Conservation (phyloP, 1,140 invertebrate genomes). For the Holotrichia oblita region DNA sequence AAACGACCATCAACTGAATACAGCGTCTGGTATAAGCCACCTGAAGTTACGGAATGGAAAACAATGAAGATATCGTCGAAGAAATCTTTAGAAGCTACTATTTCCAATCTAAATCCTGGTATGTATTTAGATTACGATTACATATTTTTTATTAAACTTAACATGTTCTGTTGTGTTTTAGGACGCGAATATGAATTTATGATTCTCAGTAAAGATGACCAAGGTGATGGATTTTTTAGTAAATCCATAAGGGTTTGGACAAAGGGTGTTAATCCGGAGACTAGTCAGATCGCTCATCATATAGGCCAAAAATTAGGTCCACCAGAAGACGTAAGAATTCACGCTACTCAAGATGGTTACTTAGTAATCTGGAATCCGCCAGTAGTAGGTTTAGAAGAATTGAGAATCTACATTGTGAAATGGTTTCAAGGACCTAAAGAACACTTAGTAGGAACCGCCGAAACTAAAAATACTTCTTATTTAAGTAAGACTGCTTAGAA, state of each 20-base stretch:
- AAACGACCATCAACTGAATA: constrained; percentile 77
- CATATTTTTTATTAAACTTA: constrained; percentile 21
- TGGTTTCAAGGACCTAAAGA: constrained; percentile 70
- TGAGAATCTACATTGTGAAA: constrained; percentile 69
- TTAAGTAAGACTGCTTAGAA: constrained; percentile 60
- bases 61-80: constrained; percentile 74
- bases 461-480: constrained; percentile 72
- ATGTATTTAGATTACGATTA: constrained; percentile 13
- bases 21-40: constrained; percentile 83
- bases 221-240: constrained; percentile 91
- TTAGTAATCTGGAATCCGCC: constrained; percentile 79
- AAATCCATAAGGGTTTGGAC: constrained; percentile 82
- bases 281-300: constrained; percentile 33
- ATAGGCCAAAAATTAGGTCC: constrained; percentile 62
- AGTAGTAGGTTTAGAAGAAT: constrained; percentile 64
- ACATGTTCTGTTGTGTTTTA: constrained; percentile 57
- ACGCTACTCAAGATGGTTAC: constrained; percentile 70
- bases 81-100: constrained; percentile 79
- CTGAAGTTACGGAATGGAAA: constrained; percentile 79
- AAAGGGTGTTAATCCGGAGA: constrained; percentile 64
- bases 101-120: constrained; percentile 79
- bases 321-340: constrained; percentile 73
- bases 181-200: constrained; percentile 90
- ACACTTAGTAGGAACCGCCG: constrained; percentile 66
- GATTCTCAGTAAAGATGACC: constrained; percentile 86